Base-by-base conservation (phyloP, 2,113 vertebrate genomes). In the Lagopus leucura region DNA sequence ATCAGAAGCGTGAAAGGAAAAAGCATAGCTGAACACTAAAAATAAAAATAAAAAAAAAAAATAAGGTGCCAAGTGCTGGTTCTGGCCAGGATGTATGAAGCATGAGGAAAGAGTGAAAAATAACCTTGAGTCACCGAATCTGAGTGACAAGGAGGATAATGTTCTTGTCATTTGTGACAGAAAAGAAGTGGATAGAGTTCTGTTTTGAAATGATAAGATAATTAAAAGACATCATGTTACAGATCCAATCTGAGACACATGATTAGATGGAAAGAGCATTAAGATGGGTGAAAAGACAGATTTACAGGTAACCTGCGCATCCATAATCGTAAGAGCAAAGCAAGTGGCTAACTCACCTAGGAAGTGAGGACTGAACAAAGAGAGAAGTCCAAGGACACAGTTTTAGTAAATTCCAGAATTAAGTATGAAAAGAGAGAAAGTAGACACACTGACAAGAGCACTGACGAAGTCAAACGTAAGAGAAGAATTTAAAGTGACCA, bases 121-220 rank as follows among this genome's bases (percentile, higher is more conserved):
- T 66, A 91, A 92, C 28, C 70, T 74, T 79, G 60, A 85, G 87
- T 82, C 78, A 95, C 48, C 80, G 71, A 76, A 72, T 73, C 28
- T 89, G 75, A 94, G 50, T 77, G 89, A 87, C 89, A 94, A 89
- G 45, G 77, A 87, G 36, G 54, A 85, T 73, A 79, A 90, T 87
- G 48, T 86, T 90, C 83, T 87, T 82, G 81, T 92, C 86, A 85
- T 87, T 76, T 85, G 48, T 89, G 86, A 92, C 8, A 69, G 86
- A 81, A 82, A 94, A 79, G 40, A 91, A 69, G 54, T 16, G 30
- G 82, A 85, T 63, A 58, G 28, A 89, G 74, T 70, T 87, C 45
- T 79, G 45, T 58, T 89, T 73, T 66, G 48, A 79, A 92, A 87
- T 69, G 4, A 12, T 42, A 83, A 71, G 58, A 54, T 82, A 86